Evolutionary conservation across 2,888 invertebrate species (phyloP).

Genomic region (Temnothorax rugatulus): DNA sequence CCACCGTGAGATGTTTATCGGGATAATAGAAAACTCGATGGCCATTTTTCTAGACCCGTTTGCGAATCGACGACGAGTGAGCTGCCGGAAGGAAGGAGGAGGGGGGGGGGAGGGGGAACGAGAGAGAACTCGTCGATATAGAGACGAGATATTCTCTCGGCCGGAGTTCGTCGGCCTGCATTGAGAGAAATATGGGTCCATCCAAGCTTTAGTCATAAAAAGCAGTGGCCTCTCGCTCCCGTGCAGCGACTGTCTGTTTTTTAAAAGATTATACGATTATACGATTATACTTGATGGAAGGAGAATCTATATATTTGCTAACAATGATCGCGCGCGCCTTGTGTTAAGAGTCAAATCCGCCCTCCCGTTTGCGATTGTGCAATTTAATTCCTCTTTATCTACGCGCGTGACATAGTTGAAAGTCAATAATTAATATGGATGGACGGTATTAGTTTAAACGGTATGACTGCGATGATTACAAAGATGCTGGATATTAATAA

Average conservation of each 20-base stretch:
- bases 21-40: slow-evolving; percentile 69
- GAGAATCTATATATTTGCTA: not conserved
- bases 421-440: not conserved
- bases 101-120: not conserved
- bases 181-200: slow-evolving; percentile 37
- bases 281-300: slow-evolving; percentile 15
- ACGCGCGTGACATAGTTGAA: not conserved
- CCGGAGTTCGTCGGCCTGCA: slow-evolving; percentile 22
- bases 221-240: not conserved
- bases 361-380: not conserved
- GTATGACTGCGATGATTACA: not conserved
- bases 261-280: slow-evolving; percentile 32
- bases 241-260: not conserved
- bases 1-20: slow-evolving; percentile 68
- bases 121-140: not conserved
- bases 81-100: not conserved
- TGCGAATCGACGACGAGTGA: slow-evolving; percentile 39
- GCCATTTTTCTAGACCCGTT: slow-evolving; percentile 66
- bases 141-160: slow-evolving; percentile 39
- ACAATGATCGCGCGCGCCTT: slow-evolving; percentile 9
- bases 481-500: not conserved
- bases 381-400: slow-evolving; percentile 20
- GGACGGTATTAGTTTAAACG: not conserved
- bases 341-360: not conserved
- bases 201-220: slow-evolving; percentile 41